phyloP scores from a whole-genome alignment of 2,797 vertebrate genomes.

The Podargus strigoides region DNA sequence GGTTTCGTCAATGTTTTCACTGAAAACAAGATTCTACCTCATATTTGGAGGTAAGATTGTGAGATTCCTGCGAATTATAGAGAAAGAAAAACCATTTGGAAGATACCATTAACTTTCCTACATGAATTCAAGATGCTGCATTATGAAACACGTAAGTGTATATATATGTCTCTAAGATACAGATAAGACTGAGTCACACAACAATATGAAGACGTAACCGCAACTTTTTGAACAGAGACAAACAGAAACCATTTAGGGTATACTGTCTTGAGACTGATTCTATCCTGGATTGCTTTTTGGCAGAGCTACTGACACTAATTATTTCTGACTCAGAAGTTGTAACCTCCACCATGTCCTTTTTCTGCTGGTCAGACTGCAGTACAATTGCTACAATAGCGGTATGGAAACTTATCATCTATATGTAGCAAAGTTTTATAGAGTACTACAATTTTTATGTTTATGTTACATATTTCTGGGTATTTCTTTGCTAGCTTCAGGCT shows the following conservation, averaged over 20 bases:
- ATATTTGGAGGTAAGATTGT: background rate
- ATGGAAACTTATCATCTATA: background rate
- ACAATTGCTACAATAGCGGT: background rate
- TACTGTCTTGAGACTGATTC: background rate
- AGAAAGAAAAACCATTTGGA: background rate
- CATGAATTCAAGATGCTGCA: background rate
- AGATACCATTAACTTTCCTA: background rate
- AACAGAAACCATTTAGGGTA: background rate
- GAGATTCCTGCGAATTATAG: background rate
- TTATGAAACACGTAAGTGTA: fast-evolving
- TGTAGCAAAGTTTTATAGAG: background rate
- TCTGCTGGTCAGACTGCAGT: background rate
- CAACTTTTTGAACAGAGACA: background rate
- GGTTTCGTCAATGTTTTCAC: background rate
- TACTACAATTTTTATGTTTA: background rate
- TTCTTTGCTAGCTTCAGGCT: background rate
- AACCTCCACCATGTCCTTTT: background rate
- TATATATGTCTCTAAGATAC: background rate
- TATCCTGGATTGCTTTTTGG: background rate
- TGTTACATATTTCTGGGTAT: background rate
- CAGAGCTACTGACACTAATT: background rate
- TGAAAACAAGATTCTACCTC: background rate
- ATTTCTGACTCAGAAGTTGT: background rate
- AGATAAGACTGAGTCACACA: background rate
- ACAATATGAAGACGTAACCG: background rate